These are phyloP conservation scores for Heliconius hewitsoni DNA, from an alignment of 1,140 invertebrate species.

Conservation along the genomic window DNA sequence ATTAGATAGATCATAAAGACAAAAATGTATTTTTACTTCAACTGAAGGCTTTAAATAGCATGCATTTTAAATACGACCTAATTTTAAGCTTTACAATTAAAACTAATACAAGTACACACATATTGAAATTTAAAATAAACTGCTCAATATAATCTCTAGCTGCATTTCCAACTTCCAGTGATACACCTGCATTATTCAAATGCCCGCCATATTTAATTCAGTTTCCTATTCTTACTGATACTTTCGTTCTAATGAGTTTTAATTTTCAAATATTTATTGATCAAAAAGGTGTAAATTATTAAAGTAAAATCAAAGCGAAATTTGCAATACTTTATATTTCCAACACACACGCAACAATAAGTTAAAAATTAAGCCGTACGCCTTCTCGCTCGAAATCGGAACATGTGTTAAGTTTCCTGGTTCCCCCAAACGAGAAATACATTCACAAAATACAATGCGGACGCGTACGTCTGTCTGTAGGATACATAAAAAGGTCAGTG, in stretches of 20 bases:
- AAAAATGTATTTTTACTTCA: background rate
- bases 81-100: background rate
- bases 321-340: background rate
- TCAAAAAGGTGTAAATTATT: background rate
- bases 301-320: background rate
- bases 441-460: slow-evolving; percentile 69
- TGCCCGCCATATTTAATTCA: background rate
- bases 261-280: background rate
- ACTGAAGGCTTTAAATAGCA: background rate
- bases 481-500: slow-evolving; percentile 72
- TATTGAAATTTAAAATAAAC: background rate
- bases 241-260: background rate
- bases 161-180: background rate
- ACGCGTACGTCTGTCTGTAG: slow-evolving; percentile 68
- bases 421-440: slow-evolving; percentile 35
- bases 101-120: too few species aligned
- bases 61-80: background rate
- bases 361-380: slow-evolving; percentile 23
- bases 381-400: background rate
- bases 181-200: background rate
- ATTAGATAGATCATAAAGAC: background rate
- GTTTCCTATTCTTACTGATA: background rate
- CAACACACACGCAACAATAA: slow-evolving; percentile 5
- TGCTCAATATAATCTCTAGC: background rate
- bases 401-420: slow-evolving; percentile 37